Base-by-base conservation (phyloP, 1,140 invertebrate species). In the Chironomus striatipennis region DNA sequence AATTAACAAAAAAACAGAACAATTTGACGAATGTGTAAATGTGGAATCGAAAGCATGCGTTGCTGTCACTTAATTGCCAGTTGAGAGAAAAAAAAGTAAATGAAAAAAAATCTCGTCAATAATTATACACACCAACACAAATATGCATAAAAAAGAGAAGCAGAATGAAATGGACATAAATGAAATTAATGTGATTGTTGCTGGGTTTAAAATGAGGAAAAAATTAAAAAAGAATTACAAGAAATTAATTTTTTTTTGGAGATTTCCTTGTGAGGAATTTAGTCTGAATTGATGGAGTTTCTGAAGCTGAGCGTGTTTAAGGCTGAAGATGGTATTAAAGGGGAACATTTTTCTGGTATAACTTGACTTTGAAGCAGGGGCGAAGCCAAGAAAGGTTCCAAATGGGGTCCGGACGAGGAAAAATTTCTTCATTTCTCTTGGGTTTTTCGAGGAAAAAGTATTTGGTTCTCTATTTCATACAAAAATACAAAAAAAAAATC, bases 11-110 rank as follows among this genome's bases (percentile, higher is more conserved):
- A 15, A 57, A 15, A n/a, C n/a, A n/a, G n/a, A n/a, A 57, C 9
- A 57, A 57, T 57, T 57, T 57, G 47, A 57, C 47, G 12, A 15
- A 57, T 57, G 47, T 57, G 47, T 57, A 57, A 57, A 57, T 57
- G 12, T 12, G 43, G 5, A 57, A 57, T 57, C n/a, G 12, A 57
- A 57, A 57, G n/a, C 12, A 57, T 57, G 9, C 47, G 12, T 57
- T 57, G 47, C n/a, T 57, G 47, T 57, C 47, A 57, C 47, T 57
- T 12, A 12, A 57, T 57, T 57, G 47, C 12, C n/a, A 12, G 12
- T 15, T 5, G n/a, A 15, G n/a, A 47, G 43, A 47, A 8, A 47
- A 47, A 7, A 7, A 43, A 43, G 42, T 7, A 43, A 43, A 4
- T 34, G 5, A 34, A 34, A 34, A 34, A 34, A 34, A 34, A 34